Evolutionary conservation across 2,113 vertebrate species (phyloP).

Genomic region (Thinocorus orbignyianus): DNA sequence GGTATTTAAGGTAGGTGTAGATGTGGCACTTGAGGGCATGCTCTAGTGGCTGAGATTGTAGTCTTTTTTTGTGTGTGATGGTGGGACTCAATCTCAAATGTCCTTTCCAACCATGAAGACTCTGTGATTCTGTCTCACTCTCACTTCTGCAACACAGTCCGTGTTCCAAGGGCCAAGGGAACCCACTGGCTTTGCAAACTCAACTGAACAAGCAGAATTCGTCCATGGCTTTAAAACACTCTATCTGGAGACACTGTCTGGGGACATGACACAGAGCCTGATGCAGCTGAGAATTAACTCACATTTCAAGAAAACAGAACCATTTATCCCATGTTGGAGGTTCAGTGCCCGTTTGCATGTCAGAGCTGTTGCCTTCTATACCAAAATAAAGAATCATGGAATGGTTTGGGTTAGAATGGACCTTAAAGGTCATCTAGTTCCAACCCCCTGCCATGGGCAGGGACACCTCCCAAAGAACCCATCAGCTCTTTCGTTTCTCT

Average conservation of each 20-base stretch:
- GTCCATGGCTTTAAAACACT: accelerated
- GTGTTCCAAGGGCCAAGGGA: not conserved
- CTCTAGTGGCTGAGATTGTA: no score
- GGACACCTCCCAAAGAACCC: not conserved
- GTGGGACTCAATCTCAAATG: no score
- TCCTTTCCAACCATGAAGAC: no score
- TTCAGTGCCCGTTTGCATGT: not conserved
- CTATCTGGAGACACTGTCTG: accelerated
- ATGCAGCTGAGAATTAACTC: not conserved
- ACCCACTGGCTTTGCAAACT: not conserved
- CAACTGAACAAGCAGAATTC: not conserved
- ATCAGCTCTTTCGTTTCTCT: not conserved
- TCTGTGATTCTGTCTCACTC: no score
- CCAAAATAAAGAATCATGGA: not conserved
- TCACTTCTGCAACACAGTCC: accelerated
- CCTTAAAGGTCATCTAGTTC: not conserved
- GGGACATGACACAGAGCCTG: not conserved
- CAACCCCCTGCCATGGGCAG: not conserved
- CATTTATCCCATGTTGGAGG: accelerated
- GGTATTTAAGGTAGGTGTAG: no score
- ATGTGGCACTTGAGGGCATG: no score
- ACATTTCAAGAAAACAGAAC: not conserved
- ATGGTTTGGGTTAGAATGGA: not conserved
- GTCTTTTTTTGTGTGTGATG: no score
- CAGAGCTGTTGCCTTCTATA: not conserved